phyloP scores from a whole-genome alignment of 1,140 invertebrate species.

The Papilio glaucus region DNA sequence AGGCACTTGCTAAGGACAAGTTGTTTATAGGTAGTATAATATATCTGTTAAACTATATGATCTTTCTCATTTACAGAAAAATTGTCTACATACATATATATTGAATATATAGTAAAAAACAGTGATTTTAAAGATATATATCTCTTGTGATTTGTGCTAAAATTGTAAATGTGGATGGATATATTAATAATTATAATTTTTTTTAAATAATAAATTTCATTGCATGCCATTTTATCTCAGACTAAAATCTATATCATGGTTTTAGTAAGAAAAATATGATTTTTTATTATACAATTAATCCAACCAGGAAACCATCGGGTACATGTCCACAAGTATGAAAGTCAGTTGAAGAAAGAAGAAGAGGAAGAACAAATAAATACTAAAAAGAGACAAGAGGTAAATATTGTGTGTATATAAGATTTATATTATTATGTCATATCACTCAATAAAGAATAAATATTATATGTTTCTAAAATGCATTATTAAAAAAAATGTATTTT shows the following conservation, averaged over 20 bases:
- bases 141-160: background rate
- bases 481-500: too few species aligned
- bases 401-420: background rate
- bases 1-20: constrained; percentile 93
- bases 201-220: background rate
- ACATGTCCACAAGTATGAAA: constrained; percentile 86
- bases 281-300: background rate
- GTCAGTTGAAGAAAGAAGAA: constrained; percentile 78
- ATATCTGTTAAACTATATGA: constrained; percentile 26
- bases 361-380: constrained; percentile 71
- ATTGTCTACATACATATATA: too few species aligned
- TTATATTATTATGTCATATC: constrained; percentile 7
- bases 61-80: background rate
- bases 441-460: too few species aligned
- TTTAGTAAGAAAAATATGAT: background rate
- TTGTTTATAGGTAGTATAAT: constrained; percentile 89
- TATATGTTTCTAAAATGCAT: too few species aligned
- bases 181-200: background rate
- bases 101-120: background rate
- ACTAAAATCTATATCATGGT: too few species aligned
- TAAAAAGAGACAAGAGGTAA: constrained; percentile 88
- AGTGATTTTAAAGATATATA: constrained; percentile 28
- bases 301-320: constrained; percentile 86
- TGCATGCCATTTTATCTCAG: too few species aligned
- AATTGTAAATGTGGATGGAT: too few species aligned